Base-by-base conservation (phyloP, 2,888 invertebrate genomes). In the Cryptocephalus primarius region DNA sequence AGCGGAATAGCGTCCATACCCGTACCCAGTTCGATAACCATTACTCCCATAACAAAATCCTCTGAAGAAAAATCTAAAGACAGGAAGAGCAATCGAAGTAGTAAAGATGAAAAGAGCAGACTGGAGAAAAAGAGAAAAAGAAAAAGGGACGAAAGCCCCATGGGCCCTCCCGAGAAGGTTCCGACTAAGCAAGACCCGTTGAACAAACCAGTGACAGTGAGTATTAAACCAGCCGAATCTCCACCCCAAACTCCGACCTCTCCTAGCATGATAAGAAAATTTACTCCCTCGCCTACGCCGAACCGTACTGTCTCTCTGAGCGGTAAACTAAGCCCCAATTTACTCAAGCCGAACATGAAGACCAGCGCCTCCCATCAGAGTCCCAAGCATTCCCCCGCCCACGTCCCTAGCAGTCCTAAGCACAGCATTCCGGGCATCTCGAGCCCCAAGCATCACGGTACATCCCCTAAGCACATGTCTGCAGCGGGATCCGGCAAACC, bases 81-180 rank as follows among this genome's bases (percentile, higher is more conserved):
- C 51, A 55, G 44, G 66, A 67, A 44, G 32, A 56, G 55, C 43
- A 52, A 55, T 33, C 51, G 53, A 41, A 54, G 55, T 34, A 49
- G 51, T 22, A 50, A 52, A 32, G 62, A 62, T 2, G 61, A 68
- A 46, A 63, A 73, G 62, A 54, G 68, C 60, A 51, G 46, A 73
- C 50, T 74, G 48, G 82, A 89, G 52, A 88, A 87, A 64, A 81
- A 81, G 58, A 67, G 76, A 12, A 87, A 88, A 57, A 80, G 86
- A 59, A 86, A 87, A 62, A 75, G 85, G 44, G 82, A 87, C 53
- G 88, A 87, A 52, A 82, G 83, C 61, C 78, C 84, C 0, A 85
- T 85, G 85, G 85, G 86, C 1, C 86, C 86, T 1, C 89, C 90
- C 0, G 88, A 88, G 52, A 89, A 89, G 66, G 75, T 85, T 9